These are phyloP conservation scores for Zonitis immaculata DNA, from an alignment of 2,888 invertebrate genomes.

Conservation along the genomic window DNA sequence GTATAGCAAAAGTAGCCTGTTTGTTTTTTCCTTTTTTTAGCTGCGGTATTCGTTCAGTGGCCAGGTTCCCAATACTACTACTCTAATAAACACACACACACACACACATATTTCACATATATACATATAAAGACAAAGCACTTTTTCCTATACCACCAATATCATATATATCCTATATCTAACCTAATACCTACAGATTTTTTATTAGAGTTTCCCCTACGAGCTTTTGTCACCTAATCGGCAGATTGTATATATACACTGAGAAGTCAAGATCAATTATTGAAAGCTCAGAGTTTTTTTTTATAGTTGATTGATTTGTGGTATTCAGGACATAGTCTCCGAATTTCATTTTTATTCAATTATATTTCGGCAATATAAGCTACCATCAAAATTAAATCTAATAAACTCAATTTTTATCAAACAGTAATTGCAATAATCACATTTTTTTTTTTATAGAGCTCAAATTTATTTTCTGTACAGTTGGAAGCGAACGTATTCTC, in stretches of 20 bases:
- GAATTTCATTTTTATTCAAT: background rate
- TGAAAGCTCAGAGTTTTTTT: background rate
- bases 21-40: constrained; percentile 47
- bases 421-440: background rate
- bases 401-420: background rate
- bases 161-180: background rate
- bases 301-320: background rate
- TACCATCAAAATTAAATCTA: background rate
- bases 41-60: constrained; percentile 41
- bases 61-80: constrained; percentile 34
- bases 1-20: constrained; percentile 38
- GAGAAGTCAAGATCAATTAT: background rate
- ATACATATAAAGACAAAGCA: background rate
- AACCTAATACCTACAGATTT: constrained; percentile 3
- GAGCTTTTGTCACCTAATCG: constrained; percentile 15
- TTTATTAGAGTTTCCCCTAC: constrained; percentile 12
- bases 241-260: background rate
- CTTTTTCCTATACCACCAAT: background rate
- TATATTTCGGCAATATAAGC: too few species aligned
- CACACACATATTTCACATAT: background rate
- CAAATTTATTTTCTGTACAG: constrained; percentile 8
- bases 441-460: too few species aligned
- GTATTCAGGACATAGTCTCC: background rate
- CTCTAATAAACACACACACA: constrained; percentile 29
- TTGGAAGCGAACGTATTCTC: too few species aligned